A percentile compares a stretch with the other conserved stretches of the same genome.
These are phyloP conservation scores for Pseudotriccus pelzelni DNA, from an alignment of 2,797 vertebrate species.

Conservation along the genomic window DNA sequence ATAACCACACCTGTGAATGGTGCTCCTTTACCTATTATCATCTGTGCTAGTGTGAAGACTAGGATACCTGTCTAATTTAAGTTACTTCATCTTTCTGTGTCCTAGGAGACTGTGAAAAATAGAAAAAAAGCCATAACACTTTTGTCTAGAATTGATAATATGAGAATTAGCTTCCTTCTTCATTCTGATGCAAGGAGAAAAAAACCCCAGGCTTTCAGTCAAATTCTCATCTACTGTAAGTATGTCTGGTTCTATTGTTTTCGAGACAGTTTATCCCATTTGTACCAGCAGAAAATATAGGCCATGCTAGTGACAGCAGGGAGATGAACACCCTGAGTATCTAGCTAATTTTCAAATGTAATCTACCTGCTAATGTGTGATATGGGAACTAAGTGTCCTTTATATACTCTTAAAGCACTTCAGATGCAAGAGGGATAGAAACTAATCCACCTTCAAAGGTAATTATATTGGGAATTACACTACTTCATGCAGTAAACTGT, in stretches of 20 bases:
- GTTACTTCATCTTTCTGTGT: background rate
- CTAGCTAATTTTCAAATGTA: constrained; percentile 48
- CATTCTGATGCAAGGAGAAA: background rate
- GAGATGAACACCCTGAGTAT: constrained; percentile 5
- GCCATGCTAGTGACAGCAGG: background rate
- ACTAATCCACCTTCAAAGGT: constrained; percentile 49
- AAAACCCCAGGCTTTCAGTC: background rate
- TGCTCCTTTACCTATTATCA: background rate
- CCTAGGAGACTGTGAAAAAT: constrained; percentile 14
- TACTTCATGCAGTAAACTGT: constrained; percentile 54
- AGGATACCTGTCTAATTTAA: background rate
- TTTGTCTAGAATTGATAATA: constrained; percentile 11
- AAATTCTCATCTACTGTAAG: background rate
- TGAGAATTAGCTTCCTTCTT: background rate
- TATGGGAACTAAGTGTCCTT: background rate
- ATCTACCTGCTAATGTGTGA: constrained; percentile 34
- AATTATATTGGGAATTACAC: constrained; percentile 70
- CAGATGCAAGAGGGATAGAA: constrained; percentile 23
- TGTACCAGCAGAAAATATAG: constrained; percentile 31
- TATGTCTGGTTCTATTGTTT: constrained; percentile 17
- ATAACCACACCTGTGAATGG: background rate
- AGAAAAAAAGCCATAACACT: background rate
- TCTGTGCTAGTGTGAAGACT: background rate
- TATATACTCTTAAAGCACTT: constrained; percentile 9
- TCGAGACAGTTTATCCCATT: constrained; percentile 35